phyloP scores from a whole-genome alignment of 2,888 invertebrate species.

The Eristalis intricaria region DNA sequence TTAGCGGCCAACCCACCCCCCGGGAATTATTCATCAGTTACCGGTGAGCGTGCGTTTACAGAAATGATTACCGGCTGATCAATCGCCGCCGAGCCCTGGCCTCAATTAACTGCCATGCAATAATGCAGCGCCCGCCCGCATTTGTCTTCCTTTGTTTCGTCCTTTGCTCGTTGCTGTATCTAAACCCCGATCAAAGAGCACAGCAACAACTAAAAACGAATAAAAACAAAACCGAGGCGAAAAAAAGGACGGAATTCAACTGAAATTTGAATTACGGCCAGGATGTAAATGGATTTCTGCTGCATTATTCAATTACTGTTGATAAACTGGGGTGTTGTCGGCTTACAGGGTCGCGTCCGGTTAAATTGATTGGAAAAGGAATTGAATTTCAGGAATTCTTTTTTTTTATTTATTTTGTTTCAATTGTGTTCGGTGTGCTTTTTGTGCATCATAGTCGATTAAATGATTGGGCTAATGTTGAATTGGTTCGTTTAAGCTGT shows the following conservation, averaged over 20 bases:
- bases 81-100: neutral
- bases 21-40: neutral
- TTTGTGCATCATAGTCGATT: neutral
- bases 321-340: neutral
- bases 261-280: slow-evolving; percentile 21
- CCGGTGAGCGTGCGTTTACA: neutral
- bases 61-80: neutral
- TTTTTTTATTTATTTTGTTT: neutral
- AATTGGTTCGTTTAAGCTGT: neutral
- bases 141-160: neutral
- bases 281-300: slow-evolving; percentile 37
- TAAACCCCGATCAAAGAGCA: too few species aligned
- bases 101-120: neutral
- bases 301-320: slow-evolving; percentile 35
- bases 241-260: neutral
- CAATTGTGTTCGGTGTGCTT: neutral
- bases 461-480: neutral
- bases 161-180: neutral
- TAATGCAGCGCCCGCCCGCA: neutral
- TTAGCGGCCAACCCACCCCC: neutral
- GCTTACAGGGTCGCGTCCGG: neutral
- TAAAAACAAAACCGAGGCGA: neutral
- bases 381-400: neutral
- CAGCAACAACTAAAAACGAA: neutral
- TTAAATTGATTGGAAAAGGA: slow-evolving; percentile 1